phyloP scores from a whole-genome alignment of 2,888 invertebrate species.

The Cataglyphis livida region DNA sequence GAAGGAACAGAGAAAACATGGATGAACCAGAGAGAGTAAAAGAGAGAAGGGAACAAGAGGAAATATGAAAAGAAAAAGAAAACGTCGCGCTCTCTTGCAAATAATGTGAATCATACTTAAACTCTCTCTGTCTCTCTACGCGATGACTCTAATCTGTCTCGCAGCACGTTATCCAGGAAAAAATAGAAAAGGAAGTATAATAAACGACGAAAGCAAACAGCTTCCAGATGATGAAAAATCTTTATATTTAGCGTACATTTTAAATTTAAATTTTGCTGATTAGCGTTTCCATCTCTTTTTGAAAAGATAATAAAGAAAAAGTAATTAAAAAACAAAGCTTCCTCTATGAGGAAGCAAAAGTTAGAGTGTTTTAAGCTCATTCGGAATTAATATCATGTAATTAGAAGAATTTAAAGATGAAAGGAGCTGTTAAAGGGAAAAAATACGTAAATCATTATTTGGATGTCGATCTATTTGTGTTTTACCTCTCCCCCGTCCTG shows the following conservation, averaged over 20 bases:
- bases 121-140: conserved; percentile 40
- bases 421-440: not conserved
- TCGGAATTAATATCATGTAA: not conserved
- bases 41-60: conserved; percentile 36
- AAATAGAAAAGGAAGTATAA: conserved; percentile 47
- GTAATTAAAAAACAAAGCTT: not conserved
- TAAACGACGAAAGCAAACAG: conserved; percentile 51
- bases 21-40: conserved; percentile 53
- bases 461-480: not conserved
- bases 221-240: not conserved
- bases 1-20: conserved; percentile 69
- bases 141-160: conserved; percentile 57
- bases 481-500: not conserved
- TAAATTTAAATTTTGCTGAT: not conserved
- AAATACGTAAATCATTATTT: conserved; percentile 35
- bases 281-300: not conserved
- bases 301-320: not conserved
- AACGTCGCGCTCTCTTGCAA: conserved; percentile 68
- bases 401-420: not conserved
- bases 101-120: conserved; percentile 80
- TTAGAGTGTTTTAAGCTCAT: not conserved
- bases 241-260: not conserved
- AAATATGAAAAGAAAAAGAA: conserved; percentile 50
- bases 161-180: not conserved
- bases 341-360: too few species aligned